Evolutionary conservation across 2,113 vertebrate genomes (phyloP).

Genomic region (Gadus chalcogrammus): DNA sequence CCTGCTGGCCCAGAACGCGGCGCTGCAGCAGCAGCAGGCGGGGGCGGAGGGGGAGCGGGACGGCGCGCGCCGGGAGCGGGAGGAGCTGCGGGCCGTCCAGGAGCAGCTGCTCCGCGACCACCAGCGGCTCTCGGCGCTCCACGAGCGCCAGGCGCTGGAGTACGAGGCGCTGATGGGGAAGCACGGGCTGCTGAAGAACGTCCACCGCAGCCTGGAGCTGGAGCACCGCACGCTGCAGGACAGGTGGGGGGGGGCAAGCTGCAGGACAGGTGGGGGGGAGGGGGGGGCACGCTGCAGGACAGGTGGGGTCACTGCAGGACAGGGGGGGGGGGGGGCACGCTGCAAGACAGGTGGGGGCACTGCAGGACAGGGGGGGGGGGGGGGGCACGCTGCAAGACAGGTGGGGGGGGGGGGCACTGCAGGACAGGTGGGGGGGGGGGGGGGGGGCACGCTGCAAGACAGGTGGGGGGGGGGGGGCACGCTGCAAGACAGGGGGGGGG

Average conservation of each 20-base stretch:
- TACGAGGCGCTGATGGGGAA: constrained; percentile 89
- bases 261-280: no score
- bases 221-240: constrained; percentile 90
- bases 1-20: constrained; percentile 92
- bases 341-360: no score
- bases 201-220: constrained; percentile 88
- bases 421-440: no score
- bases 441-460: no score
- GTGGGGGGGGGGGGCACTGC: no score
- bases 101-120: constrained; percentile 90
- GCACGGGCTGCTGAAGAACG: constrained; percentile 88
- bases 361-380: no score
- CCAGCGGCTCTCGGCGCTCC: constrained; percentile 88
- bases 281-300: no score
- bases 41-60: constrained; percentile 86
- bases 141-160: constrained; percentile 89
- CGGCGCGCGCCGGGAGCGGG: constrained; percentile 76
- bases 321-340: no score
- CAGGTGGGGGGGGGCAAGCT: constrained; percentile 80
- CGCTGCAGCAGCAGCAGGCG: constrained; percentile 87
- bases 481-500: no score
- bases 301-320: no score
- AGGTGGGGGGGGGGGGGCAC: no score
- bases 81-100: constrained; percentile 83
- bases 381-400: no score